A percentile compares a stretch with the other conserved stretches of the same genome.
Conservation (phyloP, 2,797 vertebrate genomes). For the Columba guinea region DNA sequence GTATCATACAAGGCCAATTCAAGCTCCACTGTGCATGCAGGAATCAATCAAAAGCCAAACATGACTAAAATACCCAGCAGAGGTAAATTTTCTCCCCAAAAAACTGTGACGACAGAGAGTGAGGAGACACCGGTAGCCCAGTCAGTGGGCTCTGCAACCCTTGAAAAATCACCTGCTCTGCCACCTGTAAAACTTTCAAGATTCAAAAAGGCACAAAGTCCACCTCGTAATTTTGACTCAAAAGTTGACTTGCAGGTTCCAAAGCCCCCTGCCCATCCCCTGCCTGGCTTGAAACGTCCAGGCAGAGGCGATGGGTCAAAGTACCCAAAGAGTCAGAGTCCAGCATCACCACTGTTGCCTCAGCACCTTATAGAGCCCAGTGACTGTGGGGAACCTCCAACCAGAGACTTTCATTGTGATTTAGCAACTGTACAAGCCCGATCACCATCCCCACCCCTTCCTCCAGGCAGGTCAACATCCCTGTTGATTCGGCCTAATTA, state of each 20-base stretch:
- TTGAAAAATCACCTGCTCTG: slow-evolving; percentile 78
- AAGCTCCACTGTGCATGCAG: slow-evolving; percentile 68
- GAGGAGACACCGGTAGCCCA: slow-evolving; percentile 41
- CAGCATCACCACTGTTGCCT: slow-evolving; percentile 74
- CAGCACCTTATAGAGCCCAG: slow-evolving; percentile 72
- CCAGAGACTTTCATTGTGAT: slow-evolving; percentile 82
- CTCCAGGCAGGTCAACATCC: slow-evolving; percentile 87
- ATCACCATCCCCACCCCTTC: slow-evolving; percentile 83
- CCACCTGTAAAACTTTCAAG: slow-evolving; percentile 80
- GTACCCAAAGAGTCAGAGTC: slow-evolving; percentile 64
- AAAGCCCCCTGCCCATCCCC: slow-evolving; percentile 43
- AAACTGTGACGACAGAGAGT: slow-evolving; percentile 63
- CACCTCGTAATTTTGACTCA: slow-evolving; percentile 72
- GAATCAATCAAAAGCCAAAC: slow-evolving; percentile 72
- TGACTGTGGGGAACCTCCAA: slow-evolving; percentile 79
- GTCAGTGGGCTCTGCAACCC: not conserved
- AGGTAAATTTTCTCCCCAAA: slow-evolving; percentile 82
- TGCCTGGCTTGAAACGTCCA: slow-evolving; percentile 63
- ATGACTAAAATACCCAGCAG: slow-evolving; percentile 84
- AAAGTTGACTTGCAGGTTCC: slow-evolving; percentile 68
- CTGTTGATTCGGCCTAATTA: slow-evolving; percentile 85
- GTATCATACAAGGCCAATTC: slow-evolving; percentile 72
- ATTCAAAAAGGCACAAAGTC: slow-evolving; percentile 78
- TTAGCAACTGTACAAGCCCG: slow-evolving; percentile 74
- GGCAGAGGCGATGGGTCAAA: slow-evolving; percentile 71